Base-by-base conservation (phyloP, 2,888 invertebrate species). In the Plusia festucae region DNA sequence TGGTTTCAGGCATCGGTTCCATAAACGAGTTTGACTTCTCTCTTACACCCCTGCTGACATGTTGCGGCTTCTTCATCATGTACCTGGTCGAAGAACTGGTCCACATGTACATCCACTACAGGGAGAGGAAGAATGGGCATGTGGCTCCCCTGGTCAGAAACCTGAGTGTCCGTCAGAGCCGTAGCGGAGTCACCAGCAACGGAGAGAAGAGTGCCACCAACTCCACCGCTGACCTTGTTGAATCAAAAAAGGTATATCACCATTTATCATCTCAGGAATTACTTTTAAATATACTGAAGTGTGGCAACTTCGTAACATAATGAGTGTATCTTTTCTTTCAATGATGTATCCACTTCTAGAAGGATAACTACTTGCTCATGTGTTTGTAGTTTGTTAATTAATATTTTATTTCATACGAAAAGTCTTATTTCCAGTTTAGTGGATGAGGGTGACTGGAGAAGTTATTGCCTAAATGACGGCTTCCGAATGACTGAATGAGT, bases 61-160 rank as follows among this genome's bases (percentile, higher is more conserved):
- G 98, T 86, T 88, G 93, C 22, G 97, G 97, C 1, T 97, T 97
- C 91, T 97, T 97, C 89, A 90, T 96, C 24, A 97, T 97, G 96
- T 97, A 97, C 85, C 91, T 97, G 9, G 96, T 98, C n/a, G 98
- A 98, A 80, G 98, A 98, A 84, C 78, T 97, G 55, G 97, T 98
- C 1, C 98, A 98, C 83, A 85, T 96, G 55, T 97, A 97, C 85
- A 93, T 98, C 58, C 95, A 96, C 83, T 86, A 90, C 6, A 89
- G 96, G 52, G 95, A 95, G 79, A 90, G 87, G 69, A 90, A 78
- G 65, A 89, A 85, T 65, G 90, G 91, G 0, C 79, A 85, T 20
- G 60, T 78, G 0, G 72, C 91, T 15, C 91, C 90, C 0, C 83
- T 95, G 0, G 95, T 94, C 34, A 88, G 95, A 65, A 95, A 94